phyloP scores from a whole-genome alignment of 2,888 invertebrate species.

The Chaitophorus viminalis region DNA sequence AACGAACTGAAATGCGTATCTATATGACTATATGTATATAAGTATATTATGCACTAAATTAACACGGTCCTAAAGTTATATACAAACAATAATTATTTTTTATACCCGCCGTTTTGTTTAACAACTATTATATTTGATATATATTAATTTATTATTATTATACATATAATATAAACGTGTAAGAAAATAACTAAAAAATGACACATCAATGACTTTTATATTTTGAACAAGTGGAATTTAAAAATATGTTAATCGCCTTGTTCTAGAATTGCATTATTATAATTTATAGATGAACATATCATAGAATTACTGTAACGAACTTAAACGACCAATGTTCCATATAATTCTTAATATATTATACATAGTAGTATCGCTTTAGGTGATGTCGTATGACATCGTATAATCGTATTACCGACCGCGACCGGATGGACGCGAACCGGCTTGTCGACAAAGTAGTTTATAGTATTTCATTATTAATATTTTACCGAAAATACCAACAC shows the following conservation, averaged over 20 bases:
- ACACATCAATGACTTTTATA: background rate
- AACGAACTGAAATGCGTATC: background rate
- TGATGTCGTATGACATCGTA: background rate
- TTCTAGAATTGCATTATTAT: background rate
- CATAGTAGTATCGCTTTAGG: background rate
- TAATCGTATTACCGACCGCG: background rate
- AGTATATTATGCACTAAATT: background rate
- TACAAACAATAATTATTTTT: slow-evolving; percentile 28
- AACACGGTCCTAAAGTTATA: slow-evolving; percentile 1
- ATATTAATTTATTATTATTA: background rate
- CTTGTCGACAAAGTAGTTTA: background rate
- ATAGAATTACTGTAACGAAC: background rate
- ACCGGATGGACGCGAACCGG: background rate
- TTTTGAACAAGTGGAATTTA: background rate
- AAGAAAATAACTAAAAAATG: background rate
- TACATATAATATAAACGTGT: background rate
- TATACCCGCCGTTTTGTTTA: slow-evolving; percentile 2
- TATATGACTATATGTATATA: background rate
- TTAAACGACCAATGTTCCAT: background rate
- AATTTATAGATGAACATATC: background rate
- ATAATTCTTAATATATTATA: background rate
- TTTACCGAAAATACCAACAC: background rate
- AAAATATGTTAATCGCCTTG: background rate
- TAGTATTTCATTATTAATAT: background rate
- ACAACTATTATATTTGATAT: background rate